phyloP scores from a whole-genome alignment of 2,888 invertebrate genomes.

The Drosophila colorata region DNA sequence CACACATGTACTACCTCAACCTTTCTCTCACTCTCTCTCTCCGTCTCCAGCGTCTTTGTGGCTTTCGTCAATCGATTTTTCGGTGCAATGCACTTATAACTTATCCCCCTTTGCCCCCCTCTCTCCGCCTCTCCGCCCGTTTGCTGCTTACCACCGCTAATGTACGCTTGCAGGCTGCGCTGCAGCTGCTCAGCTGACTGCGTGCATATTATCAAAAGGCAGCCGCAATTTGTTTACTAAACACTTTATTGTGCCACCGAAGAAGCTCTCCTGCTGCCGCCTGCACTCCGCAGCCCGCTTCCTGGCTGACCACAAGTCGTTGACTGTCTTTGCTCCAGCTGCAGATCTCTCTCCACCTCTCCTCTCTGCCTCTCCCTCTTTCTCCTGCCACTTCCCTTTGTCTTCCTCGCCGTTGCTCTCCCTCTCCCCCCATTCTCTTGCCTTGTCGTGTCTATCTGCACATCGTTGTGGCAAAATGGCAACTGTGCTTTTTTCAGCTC shows the following conservation, averaged over 20 bases:
- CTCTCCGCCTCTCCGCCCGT: background rate
- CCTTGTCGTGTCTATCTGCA: slow-evolving; percentile 20
- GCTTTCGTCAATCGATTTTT: slow-evolving; percentile 76
- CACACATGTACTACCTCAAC: slow-evolving; percentile 4
- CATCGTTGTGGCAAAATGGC: slow-evolving; percentile 43
- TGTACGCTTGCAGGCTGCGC: no score
- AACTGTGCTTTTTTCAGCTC: slow-evolving; percentile 42
- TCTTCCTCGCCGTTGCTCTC: slow-evolving; percentile 1
- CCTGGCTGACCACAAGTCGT: slow-evolving; percentile 56
- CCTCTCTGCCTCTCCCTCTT: background rate
- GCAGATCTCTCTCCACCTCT: slow-evolving; percentile 12
- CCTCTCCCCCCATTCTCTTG: background rate
- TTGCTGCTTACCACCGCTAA: background rate
- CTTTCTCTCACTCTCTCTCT: slow-evolving; percentile 4
- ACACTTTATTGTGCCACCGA: slow-evolving; percentile 79
- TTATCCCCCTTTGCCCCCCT: slow-evolving; percentile 23
- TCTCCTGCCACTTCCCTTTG: slow-evolving; percentile 11
- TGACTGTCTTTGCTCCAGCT: slow-evolving; percentile 49
- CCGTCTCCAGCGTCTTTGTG: slow-evolving; percentile 52
- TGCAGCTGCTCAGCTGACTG: slow-evolving; percentile 43
- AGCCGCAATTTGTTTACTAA: slow-evolving; percentile 80
- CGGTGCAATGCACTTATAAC: slow-evolving; percentile 79
- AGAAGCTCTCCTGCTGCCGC: slow-evolving; percentile 23
- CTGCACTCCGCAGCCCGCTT: slow-evolving; percentile 1
- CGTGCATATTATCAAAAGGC: slow-evolving; percentile 73